These are phyloP conservation scores for Bombus haemorrhoidalis DNA, from an alignment of 1,140 invertebrate genomes.

Conservation along the genomic window DNA sequence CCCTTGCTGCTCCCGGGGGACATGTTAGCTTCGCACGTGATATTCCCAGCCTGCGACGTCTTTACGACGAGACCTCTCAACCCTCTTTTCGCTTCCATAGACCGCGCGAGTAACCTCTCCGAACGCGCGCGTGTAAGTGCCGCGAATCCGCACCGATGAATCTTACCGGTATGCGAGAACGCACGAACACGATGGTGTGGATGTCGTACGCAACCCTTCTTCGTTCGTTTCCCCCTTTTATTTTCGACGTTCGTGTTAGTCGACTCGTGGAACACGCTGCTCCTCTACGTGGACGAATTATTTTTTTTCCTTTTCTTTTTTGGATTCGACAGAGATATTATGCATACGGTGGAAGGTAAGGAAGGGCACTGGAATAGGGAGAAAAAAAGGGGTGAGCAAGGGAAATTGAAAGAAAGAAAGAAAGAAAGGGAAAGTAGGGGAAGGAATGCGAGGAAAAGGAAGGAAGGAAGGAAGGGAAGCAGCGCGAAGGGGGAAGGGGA, in stretches of 20 bases:
- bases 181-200: not conserved
- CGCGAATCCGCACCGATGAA: not conserved
- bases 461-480: too few species aligned
- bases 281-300: not conserved
- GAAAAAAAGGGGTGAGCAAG: too few species aligned
- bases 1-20: constrained; percentile 56
- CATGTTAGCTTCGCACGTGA: constrained; percentile 72
- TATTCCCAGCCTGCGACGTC: constrained; percentile 61
- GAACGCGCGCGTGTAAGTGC: not conserved
- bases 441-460: too few species aligned
- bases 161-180: not conserved
- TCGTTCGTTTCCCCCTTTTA: constrained; percentile 31
- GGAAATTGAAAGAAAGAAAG: too few species aligned
- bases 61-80: constrained; percentile 58
- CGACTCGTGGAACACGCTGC: constrained; percentile 37
- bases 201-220: not conserved
- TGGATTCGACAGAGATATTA: not conserved
- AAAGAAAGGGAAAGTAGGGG: too few species aligned
- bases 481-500: accelerated
- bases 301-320: not conserved
- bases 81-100: constrained; percentile 32
- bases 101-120: constrained; percentile 38
- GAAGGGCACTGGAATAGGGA: too few species aligned
- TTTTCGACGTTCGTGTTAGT: constrained; percentile 21
- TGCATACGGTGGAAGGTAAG: too few species aligned